phyloP scores from a whole-genome alignment of 1,140 invertebrate genomes.

The Drosophila neocordata region DNA sequence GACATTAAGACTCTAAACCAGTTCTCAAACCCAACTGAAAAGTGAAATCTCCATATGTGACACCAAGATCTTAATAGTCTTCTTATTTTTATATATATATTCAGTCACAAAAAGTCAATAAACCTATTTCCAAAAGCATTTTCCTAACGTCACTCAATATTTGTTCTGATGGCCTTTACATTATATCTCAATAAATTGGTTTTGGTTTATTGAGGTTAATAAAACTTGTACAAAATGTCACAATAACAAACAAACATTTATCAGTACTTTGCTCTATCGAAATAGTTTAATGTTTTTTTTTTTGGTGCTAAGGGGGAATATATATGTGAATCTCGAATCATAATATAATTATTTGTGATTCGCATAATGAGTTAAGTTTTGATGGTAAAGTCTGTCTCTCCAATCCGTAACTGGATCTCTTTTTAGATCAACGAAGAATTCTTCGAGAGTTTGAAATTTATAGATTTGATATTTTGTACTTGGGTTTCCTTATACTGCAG shows the following conservation, averaged over 20 bases:
- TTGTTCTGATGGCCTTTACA: not conserved
- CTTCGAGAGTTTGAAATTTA: too few species aligned
- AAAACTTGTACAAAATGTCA: not conserved
- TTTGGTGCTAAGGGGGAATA: too few species aligned
- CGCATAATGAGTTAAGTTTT: too few species aligned
- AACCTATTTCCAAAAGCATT: not conserved
- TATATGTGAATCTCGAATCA: too few species aligned
- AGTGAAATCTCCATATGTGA: slow-evolving; percentile 7
- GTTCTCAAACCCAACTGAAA: not conserved
- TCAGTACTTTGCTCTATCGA: not conserved
- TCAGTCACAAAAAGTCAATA: not conserved
- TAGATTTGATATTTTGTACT: too few species aligned
- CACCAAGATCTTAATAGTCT: not conserved
- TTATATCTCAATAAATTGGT: not conserved
- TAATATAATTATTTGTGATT: too few species aligned
- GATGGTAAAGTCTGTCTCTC: too few species aligned
- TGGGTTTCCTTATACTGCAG: too few species aligned
- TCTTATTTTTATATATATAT: not conserved
- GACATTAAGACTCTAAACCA: not conserved
- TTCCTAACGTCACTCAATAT: not conserved
- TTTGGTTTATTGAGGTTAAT: slow-evolving; percentile 6
- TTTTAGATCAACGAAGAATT: too few species aligned
- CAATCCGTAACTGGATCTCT: too few species aligned
- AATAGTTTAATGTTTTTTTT: not conserved
- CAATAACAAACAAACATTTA: not conserved